Base-by-base conservation (phyloP, 2,888 invertebrate genomes). In the Electrophaes corylata region DNA sequence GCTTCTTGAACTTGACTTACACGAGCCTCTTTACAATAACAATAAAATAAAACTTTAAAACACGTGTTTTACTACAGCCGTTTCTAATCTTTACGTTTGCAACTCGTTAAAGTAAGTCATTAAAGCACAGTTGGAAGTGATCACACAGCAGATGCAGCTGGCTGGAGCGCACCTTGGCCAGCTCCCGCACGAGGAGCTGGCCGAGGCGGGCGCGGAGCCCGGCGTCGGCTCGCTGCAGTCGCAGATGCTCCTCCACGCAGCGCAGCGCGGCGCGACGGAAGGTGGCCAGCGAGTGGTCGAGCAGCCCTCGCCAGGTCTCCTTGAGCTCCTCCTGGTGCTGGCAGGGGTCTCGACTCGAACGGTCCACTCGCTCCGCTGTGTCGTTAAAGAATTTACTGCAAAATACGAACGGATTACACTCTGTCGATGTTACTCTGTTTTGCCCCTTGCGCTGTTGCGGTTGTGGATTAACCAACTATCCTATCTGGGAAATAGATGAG, bases 71-170 rank as follows among this genome's bases (percentile, higher is more conserved):
- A 23, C 14, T 37, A 16, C 14, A 35, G 26, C 0, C 8, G n/a
- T n/a, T n/a, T n/a, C n/a, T n/a, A n/a, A n/a, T 35, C 8, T 16
- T 8, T 23, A 12, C 14, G 5, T 11, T 31, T 12, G 6, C 4
- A 31, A 48, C 14, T 29, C 39, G 10, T 37, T n/a, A 53, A 31
- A 73, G 33, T 1, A 79, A 61, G 0, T 78, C 78, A 20, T 71
- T 63, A 52, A 66, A 80, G 59, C 80, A 81, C 19, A 81, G 61
- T 47, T 77, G 75, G 55, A 72, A 77, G 11, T 46, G 53, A 11
- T 76, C 75, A 41, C 81, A 81, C 11, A 81, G 70, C 47, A 73
- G 45, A 44, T 62, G 45, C 5, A 79, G 69, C 26, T 78, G 79
- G 2, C 49, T 57, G 8, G 60, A 8, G 26, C 65, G 62, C n/a